A percentile compares a stretch with the other conserved stretches of the same genome.
phyloP scores from a whole-genome alignment of 2,113 vertebrate species.

The Orthonyx spaldingii region DNA sequence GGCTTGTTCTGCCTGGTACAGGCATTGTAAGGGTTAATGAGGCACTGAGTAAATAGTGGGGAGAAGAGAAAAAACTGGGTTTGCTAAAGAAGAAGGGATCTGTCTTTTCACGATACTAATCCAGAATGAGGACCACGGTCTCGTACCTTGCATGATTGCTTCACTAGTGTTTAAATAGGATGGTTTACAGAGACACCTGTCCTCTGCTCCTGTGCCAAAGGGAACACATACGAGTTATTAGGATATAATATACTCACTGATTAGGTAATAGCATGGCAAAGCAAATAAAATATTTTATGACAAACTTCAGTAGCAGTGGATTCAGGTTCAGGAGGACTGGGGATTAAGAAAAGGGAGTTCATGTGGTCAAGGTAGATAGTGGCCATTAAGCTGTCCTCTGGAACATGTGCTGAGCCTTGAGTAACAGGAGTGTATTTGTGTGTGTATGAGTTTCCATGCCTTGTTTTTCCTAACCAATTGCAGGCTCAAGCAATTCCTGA shows the following conservation, averaged over 20 bases:
- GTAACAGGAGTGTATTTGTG: background rate
- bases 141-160: background rate
- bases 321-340: background rate
- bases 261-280: background rate
- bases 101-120: background rate
- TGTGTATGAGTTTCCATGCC: background rate
- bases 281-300: conserved; percentile 20
- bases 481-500: background rate
- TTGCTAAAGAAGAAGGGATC: background rate
- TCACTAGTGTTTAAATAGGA: background rate
- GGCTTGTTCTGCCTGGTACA: background rate
- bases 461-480: background rate
- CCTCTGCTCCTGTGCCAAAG: background rate
- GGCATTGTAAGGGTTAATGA: background rate
- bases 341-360: conserved; percentile 6
- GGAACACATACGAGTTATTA: background rate
- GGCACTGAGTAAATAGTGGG: background rate
- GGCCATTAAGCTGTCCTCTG: background rate
- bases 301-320: conserved; percentile 13
- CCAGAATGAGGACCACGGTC: background rate
- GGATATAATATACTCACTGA: background rate
- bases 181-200: background rate
- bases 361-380: conserved; percentile 7
- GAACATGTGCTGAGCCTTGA: background rate
- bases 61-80: background rate